Conservation (phyloP, 2,113 vertebrate genomes). For the Mormyrus lacerda region DNA sequence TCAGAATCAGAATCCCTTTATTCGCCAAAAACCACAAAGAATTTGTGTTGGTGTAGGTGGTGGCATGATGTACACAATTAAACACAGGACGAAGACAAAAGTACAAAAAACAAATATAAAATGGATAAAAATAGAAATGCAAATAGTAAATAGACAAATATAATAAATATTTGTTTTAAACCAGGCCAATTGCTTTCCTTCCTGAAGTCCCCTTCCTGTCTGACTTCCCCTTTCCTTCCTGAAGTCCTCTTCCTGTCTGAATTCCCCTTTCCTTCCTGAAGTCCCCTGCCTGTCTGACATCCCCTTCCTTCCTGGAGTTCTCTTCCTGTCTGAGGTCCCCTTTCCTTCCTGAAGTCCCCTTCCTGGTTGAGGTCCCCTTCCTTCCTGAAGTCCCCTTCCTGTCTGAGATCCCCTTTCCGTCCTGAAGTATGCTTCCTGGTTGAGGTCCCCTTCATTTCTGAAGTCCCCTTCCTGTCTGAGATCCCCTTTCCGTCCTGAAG, state of each 20-base stretch:
- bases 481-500: too few relatives aligned
- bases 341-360: neutral
- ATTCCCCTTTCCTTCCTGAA: neutral
- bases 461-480: neutral
- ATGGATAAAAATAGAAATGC: neutral
- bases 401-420: too few relatives aligned
- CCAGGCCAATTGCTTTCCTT: neutral
- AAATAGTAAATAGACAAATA: neutral
- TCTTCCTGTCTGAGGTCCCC: rapidly evolving
- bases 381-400: too few relatives aligned
- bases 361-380: neutral
- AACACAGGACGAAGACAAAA: neutral
- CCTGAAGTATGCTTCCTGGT: too few relatives aligned
- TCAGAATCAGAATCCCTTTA: neutral
- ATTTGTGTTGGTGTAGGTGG: neutral
- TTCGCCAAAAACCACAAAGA: neutral
- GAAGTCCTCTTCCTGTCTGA: neutral
- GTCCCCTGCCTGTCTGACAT: neutral
- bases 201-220: neutral
- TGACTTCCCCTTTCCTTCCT: too few relatives aligned
- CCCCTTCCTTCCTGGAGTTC: neutral
- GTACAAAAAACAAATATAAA: neutral
- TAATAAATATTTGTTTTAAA: neutral
- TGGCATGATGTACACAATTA: neutral
- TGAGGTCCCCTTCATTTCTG: neutral